A percentile compares a stretch with the other conserved stretches of the same genome.
These are phyloP conservation scores for Acrobasis consociella DNA, from an alignment of 2,888 invertebrate species.

Conservation along the genomic window DNA sequence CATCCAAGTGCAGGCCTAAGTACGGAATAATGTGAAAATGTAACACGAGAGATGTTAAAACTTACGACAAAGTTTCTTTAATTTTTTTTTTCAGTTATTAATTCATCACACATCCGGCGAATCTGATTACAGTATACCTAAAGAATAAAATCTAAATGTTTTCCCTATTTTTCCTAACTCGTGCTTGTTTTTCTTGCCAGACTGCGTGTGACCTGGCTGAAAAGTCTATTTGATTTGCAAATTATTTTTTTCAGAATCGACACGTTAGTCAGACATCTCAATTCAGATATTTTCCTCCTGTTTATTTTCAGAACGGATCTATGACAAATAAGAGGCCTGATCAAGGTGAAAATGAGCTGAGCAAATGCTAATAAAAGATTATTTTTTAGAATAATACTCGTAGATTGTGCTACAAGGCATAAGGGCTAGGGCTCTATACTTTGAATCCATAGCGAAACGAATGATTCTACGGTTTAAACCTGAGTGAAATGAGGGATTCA, in stretches of 20 bases:
- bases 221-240: not conserved
- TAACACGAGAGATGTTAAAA: no score
- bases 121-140: conserved; percentile 1
- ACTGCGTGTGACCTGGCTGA: not conserved
- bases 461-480: no score
- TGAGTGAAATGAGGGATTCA: no score
- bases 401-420: no score
- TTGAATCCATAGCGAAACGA: no score
- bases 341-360: conserved; percentile 3
- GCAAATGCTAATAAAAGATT: not conserved
- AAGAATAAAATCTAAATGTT: conserved; percentile 10
- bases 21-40: no score
- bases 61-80: no score
- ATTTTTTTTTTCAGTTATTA: not conserved
- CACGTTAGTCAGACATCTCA: not conserved
- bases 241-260: not conserved
- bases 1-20: no score
- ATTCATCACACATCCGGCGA: not conserved
- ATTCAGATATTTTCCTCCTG: conserved; percentile 1
- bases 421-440: no score
- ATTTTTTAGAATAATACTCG: no score
- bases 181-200: conserved; percentile 3
- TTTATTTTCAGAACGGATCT: conserved; percentile 6
- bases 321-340: conserved; percentile 10
- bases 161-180: not conserved